These are phyloP conservation scores for Halesus radiatus DNA, from an alignment of 1,140 invertebrate species.

Conservation along the genomic window DNA sequence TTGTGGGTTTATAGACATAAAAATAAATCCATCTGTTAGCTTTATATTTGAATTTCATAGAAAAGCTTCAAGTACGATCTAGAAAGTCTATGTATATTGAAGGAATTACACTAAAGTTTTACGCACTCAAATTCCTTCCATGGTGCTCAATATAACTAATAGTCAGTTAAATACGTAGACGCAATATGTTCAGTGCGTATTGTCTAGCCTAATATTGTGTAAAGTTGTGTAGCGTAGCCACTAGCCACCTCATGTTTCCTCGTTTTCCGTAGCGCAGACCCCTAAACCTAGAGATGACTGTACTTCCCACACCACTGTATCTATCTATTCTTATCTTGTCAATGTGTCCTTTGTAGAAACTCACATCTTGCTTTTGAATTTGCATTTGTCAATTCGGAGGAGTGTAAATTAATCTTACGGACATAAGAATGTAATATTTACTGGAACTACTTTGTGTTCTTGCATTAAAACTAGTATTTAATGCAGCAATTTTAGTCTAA, in stretches of 20 bases:
- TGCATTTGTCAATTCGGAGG: constrained; percentile 19
- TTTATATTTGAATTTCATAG: constrained; percentile 31
- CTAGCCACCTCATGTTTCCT: constrained; percentile 12
- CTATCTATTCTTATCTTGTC: background rate
- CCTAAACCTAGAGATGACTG: background rate
- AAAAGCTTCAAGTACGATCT: constrained; percentile 18
- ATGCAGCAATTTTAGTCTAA: constrained; percentile 35
- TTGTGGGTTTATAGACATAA: background rate
- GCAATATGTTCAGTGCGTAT: constrained; percentile 33
- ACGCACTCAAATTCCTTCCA: constrained; percentile 69
- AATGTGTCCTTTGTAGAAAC: constrained; percentile 5
- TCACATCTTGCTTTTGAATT: background rate
- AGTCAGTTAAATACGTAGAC: constrained; percentile 42
- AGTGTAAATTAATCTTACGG: background rate
- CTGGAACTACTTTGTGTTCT: background rate
- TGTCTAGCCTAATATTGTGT: constrained; percentile 52
- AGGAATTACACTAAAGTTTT: constrained; percentile 42
- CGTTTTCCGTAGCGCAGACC: background rate
- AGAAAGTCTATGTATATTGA: constrained; percentile 34
- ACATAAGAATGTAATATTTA: background rate
- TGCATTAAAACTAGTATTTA: background rate
- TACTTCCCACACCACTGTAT: background rate
- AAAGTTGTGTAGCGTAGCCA: constrained; percentile 25
- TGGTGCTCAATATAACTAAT: constrained; percentile 63
- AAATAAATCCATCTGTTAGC: constrained; percentile 13